Evolutionary conservation across 2,797 vertebrate genomes (phyloP), one percentile per base, ranked within the genome.

Genomic region (Pipistrellus kuhlii): DNA sequence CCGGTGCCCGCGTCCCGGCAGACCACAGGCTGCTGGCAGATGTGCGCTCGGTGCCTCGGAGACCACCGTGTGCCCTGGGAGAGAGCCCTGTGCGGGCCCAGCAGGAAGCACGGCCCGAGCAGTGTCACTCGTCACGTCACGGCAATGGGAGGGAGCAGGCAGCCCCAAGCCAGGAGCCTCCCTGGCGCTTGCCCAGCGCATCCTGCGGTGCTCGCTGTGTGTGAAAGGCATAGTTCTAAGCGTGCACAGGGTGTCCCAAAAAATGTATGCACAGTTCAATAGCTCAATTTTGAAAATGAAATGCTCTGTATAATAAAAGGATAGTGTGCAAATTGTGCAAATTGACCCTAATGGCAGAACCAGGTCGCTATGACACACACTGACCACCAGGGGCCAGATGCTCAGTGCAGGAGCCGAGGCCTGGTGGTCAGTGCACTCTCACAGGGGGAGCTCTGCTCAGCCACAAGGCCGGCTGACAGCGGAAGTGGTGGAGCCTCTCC

Each of bases 21-120:
- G 20, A 71, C 48, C 62, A 32, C 0, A 30, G 41, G 38, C 64
- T 55, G 86, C 71, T 92, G 77, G 27, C 80, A 88, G 77, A 57
- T 23, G 14, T 77, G 44, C 72, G 41, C 69, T 91, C 82, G 87
- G 62, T 64, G 13, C 35, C 73, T 91, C 85, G 41, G n/a, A 75
- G 48, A 44, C 35, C 81, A 23, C 46, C 69, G 62, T 5, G 3
- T 53, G 21, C 64, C 44, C 53, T 85, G 62, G 85, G 35, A 89
- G 44, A 64, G 7, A 21, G 21, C 72, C 90, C 62, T 41, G n/a
- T 13, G 93, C 72, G 86, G 62, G 32, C 53, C 66, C 81, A 72
- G 51, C 18, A 77, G 86, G 78, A 86, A 94, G 38, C n/a, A 17
- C 3, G 15, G 1, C 15, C 51, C 51, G 21, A 62, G n/a, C 57